Evolutionary conservation across 2,113 vertebrate genomes (phyloP).

Genomic region (Neogobius melanostomus): DNA sequence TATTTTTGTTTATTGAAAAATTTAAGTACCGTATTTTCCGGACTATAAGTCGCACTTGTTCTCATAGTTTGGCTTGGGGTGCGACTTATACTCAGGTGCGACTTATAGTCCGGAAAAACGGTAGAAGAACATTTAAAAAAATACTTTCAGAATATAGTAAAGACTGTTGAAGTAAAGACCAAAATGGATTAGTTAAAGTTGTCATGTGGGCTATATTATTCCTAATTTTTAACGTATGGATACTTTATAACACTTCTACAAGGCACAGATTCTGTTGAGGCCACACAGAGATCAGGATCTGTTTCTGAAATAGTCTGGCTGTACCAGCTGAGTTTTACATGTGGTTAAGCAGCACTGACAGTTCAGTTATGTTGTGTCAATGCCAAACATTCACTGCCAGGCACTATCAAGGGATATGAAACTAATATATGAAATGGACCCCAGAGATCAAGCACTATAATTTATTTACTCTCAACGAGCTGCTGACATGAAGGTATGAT

Average conservation of each 20-base stretch:
- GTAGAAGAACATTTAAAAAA: no score
- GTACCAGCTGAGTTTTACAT: conserved; percentile 1
- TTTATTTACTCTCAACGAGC: conserved; percentile 1
- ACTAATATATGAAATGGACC: background rate
- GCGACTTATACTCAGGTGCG: no score
- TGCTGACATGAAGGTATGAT: conserved; percentile 46
- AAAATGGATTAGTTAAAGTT: no score
- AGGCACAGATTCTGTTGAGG: background rate
- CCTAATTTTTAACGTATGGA: background rate
- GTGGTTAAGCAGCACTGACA: conserved; percentile 13
- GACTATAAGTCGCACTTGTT: no score
- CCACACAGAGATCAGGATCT: background rate
- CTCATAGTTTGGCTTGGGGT: no score
- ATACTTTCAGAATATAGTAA: no score
- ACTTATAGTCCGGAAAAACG: no score
- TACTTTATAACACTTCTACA: background rate
- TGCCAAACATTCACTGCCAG: conserved; percentile 19
- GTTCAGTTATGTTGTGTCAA: background rate
- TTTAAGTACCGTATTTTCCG: no score
- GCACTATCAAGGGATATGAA: conserved; percentile 14
- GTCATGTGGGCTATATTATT: background rate
- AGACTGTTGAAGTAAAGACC: no score
- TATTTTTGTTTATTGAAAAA: background rate
- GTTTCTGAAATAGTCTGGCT: conserved; percentile 6
- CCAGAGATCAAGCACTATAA: conserved; percentile 5